A percentile compares a stretch with the other conserved stretches of the same genome.
These are phyloP conservation scores for Bolinopsis microptera DNA, from an alignment of 37 sponge, comb jelly and placozoan genomes.

Conservation along the genomic window DNA sequence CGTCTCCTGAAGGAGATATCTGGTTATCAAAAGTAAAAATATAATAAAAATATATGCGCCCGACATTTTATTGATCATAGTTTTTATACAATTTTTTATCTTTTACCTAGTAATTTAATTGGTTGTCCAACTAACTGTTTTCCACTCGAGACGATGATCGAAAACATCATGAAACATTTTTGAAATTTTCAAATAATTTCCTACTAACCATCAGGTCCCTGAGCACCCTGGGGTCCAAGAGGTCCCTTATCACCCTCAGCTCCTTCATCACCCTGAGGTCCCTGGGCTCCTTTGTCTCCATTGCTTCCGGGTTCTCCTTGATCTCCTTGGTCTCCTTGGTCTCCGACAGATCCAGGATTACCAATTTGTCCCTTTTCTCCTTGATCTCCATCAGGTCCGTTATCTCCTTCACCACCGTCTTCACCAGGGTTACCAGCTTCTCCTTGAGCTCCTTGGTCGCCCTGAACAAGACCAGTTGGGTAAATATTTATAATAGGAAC, in stretches of 20 bases:
- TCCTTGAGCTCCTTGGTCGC: neutral
- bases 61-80: too few species aligned
- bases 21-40: too few species aligned
- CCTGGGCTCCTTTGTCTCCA: slow-evolving; percentile 50
- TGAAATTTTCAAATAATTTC: too few species aligned
- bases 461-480: neutral
- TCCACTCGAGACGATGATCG: too few species aligned
- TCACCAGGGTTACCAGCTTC: neutral
- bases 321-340: slow-evolving; percentile 16
- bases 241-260: slow-evolving; percentile 8
- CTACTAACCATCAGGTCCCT: slow-evolving; percentile 44
- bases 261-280: slow-evolving; percentile 37
- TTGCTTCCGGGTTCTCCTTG: slow-evolving; percentile 12
- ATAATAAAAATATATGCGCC: neutral
- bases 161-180: too few species aligned
- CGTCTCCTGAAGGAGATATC: neutral
- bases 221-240: neutral
- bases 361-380: slow-evolving; percentile 65
- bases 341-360: neutral
- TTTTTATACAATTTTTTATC: too few species aligned
- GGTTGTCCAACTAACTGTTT: too few species aligned
- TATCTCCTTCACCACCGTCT: neutral
- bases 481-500: too few species aligned
- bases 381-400: neutral
- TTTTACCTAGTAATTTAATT: too few species aligned